Base-by-base conservation (phyloP, 2,113 vertebrate genomes). In the Onychostruthus taczanowskii region DNA sequence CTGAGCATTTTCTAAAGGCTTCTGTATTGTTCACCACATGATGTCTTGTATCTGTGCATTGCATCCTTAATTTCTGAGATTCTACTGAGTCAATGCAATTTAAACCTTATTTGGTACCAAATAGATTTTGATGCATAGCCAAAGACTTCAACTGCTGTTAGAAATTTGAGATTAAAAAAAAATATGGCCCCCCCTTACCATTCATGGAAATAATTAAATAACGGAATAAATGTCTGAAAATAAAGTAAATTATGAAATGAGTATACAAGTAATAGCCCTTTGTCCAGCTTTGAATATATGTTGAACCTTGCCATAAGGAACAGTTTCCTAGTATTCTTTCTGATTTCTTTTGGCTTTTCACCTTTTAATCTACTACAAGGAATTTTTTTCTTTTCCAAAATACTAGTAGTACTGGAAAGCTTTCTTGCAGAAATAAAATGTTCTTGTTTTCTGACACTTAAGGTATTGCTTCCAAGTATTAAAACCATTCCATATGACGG, bases 391-490 rank as follows among this genome's bases (percentile, higher is more conserved):
- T 92, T 93, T 95, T 90, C 92, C 93, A 95, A 90, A 96, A 95
- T 89, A 84, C 91, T 90, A 83, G 91, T 92, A 90, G 92, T 95
- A 79, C 75, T 95, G 96, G 96, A 95, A 95, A 95, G 73, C 70
- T 89, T 94, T 96, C 91, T 72, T 94, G 72, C 58, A 94, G 89
- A 96, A 94, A 96, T 89, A 78, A 90, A 89, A 92, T 89, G 64
- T 96, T 97, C 94, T 94, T 96, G 83, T 97, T 97, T 96, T 94
- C 92, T 95, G 95, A 97, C 93, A 92, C 92, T 94, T 67, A 90
- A 90, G 82, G 82, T 89, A 95, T 79, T 95, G 95, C 94, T 97
- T 97, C 95, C 92, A 97, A 94, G 61, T 96, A 95, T 84, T 97
- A 96, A 96, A 92, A 96, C 94, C 83, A 80, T 96, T 95, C 96